Percentiles rank a stretch among this genome's conserved stretches.
These are phyloP conservation scores for Stictocephala bisonia DNA, from an alignment of 2,888 invertebrate species.

Conservation along the genomic window DNA sequence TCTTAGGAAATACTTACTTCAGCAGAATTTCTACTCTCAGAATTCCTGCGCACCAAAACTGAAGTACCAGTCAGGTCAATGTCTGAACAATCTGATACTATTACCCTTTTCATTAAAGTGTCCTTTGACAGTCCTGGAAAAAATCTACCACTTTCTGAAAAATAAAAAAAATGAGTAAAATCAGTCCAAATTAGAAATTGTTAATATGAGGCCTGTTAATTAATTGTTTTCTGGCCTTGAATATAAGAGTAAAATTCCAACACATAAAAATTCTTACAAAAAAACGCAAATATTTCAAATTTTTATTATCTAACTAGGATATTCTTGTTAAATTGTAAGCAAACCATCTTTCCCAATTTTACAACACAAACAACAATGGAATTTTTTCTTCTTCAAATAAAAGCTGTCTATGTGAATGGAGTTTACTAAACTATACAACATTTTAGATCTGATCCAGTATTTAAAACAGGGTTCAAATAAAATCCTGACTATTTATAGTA, in stretches of 20 bases:
- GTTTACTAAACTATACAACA: too few relatives aligned
- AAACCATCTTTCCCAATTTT: background rate
- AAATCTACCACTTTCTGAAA: slow-evolving; percentile 7
- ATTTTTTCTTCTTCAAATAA: too few relatives aligned
- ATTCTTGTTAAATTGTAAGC: background rate
- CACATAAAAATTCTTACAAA: too few relatives aligned
- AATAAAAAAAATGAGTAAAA: background rate
- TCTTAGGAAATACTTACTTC: slow-evolving; percentile 35
- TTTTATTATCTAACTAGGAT: too few relatives aligned
- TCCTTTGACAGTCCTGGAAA: background rate
- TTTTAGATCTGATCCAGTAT: too few relatives aligned
- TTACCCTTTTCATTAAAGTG: slow-evolving; percentile 7
- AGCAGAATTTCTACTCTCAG: slow-evolving; percentile 14
- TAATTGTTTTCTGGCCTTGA: background rate
- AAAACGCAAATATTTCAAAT: too few relatives aligned
- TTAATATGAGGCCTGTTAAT: background rate
- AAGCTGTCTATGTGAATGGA: too few relatives aligned
- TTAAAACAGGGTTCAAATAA: too few relatives aligned
- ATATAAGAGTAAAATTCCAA: background rate
- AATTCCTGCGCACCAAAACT: slow-evolving; percentile 10
- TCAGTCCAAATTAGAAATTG: background rate
- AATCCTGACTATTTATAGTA: too few relatives aligned
- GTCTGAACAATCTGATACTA: slow-evolving; percentile 33
- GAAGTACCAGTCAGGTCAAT: slow-evolving; percentile 9
- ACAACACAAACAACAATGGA: too few relatives aligned